A percentile compares a stretch with the other conserved stretches of the same genome.
These are phyloP conservation scores for Elephas maximus DNA, from an alignment of 2,113 vertebrate species.

Conservation along the genomic window DNA sequence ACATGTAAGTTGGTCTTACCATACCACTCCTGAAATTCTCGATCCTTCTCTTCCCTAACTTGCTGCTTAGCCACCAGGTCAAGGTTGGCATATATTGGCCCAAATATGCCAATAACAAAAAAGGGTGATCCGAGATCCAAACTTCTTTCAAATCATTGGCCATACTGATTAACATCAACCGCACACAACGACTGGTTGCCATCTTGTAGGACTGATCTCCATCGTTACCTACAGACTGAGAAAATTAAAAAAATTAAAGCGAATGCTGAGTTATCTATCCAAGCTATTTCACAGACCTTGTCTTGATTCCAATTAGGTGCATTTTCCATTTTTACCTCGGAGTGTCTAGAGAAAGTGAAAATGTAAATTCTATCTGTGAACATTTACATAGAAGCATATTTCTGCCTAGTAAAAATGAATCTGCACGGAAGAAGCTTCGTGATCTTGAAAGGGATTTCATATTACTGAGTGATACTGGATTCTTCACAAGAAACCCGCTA, in stretches of 20 bases:
- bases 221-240: slow-evolving; percentile 62
- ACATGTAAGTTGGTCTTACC: slow-evolving; percentile 88
- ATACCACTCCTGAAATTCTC: slow-evolving; percentile 94
- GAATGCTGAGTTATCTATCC: not conserved
- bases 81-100: slow-evolving; percentile 96
- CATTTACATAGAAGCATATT: not conserved
- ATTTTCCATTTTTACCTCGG: not conserved
- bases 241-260: slow-evolving; percentile 17
- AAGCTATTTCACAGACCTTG: slow-evolving; percentile 2
- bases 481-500: slow-evolving; percentile 3
- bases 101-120: slow-evolving; percentile 90
- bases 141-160: slow-evolving; percentile 95
- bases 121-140: slow-evolving; percentile 95
- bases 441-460: not conserved
- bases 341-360: not conserved
- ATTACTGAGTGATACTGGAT: not conserved
- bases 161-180: slow-evolving; percentile 92
- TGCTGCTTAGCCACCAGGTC: slow-evolving; percentile 90
- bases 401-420: not conserved
- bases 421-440: not conserved
- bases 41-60: slow-evolving; percentile 92
- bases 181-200: slow-evolving; percentile 92
- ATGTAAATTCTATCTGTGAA: slow-evolving; percentile 9
- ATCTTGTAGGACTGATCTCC: slow-evolving; percentile 94
- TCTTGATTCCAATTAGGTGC: not conserved